These are phyloP conservation scores for Apocrypta bakeri DNA, from an alignment of 1,140 invertebrate genomes.

Conservation along the genomic window DNA sequence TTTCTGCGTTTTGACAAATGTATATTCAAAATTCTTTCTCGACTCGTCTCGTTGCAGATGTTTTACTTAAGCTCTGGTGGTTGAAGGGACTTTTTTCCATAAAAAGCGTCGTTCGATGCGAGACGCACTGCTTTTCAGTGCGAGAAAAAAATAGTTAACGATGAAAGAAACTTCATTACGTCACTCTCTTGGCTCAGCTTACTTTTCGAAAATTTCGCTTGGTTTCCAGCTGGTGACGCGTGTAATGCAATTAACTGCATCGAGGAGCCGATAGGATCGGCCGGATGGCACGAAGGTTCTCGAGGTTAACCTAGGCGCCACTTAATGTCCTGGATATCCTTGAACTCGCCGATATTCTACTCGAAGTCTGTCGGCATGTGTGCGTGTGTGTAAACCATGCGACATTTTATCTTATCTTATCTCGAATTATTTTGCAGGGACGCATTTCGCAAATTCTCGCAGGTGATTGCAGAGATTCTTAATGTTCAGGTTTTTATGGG, in stretches of 20 bases:
- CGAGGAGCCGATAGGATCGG: neutral
- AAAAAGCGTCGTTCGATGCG: too few species aligned
- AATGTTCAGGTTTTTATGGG: neutral
- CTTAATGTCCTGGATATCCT: slow-evolving; percentile 33
- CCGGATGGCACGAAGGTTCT: neutral
- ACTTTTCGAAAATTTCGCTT: too few species aligned
- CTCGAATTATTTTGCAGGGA: too few species aligned
- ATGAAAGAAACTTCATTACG: too few species aligned
- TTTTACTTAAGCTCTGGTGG: neutral
- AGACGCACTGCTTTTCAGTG: too few species aligned
- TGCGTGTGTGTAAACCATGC: neutral
- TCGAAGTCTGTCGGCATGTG: too few species aligned
- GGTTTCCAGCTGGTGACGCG: too few species aligned
- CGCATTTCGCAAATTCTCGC: neutral
- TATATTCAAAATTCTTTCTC: neutral
- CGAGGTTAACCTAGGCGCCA: slow-evolving; percentile 16
- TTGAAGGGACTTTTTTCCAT: too few species aligned
- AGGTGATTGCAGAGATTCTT: neutral
- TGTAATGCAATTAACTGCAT: neutral
- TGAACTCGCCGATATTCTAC: slow-evolving; percentile 4
- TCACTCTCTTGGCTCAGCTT: too few species aligned
- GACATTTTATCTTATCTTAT: neutral
- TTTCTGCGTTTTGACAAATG: neutral
- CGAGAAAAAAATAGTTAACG: too few species aligned
- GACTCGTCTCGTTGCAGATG: neutral